Conservation (phyloP, 2,797 vertebrate genomes). For the Darevskia nairensis region DNA sequence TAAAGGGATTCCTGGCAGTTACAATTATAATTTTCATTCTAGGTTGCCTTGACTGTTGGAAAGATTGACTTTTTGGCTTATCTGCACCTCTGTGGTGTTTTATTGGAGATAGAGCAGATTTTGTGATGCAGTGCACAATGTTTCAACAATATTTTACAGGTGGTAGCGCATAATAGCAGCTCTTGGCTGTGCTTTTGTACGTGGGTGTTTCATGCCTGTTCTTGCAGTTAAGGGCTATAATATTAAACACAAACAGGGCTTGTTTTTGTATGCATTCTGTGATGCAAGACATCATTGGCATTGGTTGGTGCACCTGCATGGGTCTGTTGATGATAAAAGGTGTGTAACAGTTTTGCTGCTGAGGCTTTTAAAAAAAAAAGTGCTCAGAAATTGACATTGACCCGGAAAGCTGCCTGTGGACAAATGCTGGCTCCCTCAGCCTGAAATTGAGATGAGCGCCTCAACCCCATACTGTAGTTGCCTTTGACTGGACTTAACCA, state of each 20-base stretch:
- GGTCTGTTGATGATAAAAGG: conserved; percentile 25
- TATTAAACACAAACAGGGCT: conserved; percentile 36
- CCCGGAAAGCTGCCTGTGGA: too few relatives aligned
- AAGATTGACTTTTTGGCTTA: neutral
- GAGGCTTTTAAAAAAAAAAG: neutral
- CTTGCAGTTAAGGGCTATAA: conserved; percentile 49
- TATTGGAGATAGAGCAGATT: neutral
- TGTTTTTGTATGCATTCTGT: conserved; percentile 18
- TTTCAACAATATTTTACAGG: conserved; percentile 52
- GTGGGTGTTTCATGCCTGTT: conserved; percentile 38
- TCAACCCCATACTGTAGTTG: too few relatives aligned
- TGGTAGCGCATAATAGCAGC: conserved; percentile 13
- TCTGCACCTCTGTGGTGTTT: neutral
- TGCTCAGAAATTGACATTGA: conserved; percentile 9
- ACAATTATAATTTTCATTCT: conserved; percentile 4
- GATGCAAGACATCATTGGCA: conserved; percentile 40
- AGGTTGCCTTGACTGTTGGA: fast-evolving
- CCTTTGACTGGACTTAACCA: too few relatives aligned
- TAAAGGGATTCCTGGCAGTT: conserved; percentile 14
- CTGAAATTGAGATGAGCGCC: too few relatives aligned
- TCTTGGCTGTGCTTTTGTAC: neutral
- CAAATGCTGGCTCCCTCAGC: too few relatives aligned
- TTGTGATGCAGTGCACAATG: neutral
- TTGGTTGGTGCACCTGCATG: conserved; percentile 34
- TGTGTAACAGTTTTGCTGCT: neutral